Conservation (phyloP, 2,113 vertebrate genomes). For the Noturus placidus region DNA sequence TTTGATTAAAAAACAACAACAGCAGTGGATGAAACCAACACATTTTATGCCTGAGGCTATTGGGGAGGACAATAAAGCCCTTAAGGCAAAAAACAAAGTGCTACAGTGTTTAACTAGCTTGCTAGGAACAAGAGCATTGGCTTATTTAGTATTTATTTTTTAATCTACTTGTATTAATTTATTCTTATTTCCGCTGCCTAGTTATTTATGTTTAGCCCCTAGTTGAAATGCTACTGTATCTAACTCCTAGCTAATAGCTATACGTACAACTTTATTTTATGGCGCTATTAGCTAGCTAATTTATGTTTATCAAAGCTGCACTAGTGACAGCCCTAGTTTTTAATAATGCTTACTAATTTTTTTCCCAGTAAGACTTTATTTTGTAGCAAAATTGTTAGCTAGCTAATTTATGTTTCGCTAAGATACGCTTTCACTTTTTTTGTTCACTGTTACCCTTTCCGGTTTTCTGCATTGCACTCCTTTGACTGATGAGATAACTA, state of each 20-base stretch:
- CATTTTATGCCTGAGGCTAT: constrained; percentile 8
- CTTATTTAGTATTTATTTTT: background rate
- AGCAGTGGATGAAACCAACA: background rate
- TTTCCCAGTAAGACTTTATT: background rate
- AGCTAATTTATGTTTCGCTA: background rate
- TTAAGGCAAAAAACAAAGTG: background rate
- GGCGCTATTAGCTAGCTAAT: too few relatives aligned
- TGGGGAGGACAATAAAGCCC: constrained; percentile 3
- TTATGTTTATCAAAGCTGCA: too few relatives aligned
- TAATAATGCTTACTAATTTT: background rate
- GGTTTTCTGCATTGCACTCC: too few relatives aligned
- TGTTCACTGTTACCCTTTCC: too few relatives aligned
- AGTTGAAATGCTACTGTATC: background rate
- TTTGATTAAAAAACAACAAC: background rate
- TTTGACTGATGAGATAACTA: background rate
- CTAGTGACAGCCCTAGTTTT: too few relatives aligned
- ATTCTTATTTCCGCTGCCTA: background rate
- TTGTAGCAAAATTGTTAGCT: background rate
- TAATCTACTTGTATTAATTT: background rate
- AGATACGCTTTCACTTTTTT: background rate
- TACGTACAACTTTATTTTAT: too few relatives aligned
- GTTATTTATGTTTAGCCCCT: background rate
- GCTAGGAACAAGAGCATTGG: background rate
- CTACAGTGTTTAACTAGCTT: background rate
- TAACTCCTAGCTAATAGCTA: too few relatives aligned